These are phyloP conservation scores for Rhamphomyia laevipes DNA, from an alignment of 2,888 invertebrate species.

Conservation along the genomic window DNA sequence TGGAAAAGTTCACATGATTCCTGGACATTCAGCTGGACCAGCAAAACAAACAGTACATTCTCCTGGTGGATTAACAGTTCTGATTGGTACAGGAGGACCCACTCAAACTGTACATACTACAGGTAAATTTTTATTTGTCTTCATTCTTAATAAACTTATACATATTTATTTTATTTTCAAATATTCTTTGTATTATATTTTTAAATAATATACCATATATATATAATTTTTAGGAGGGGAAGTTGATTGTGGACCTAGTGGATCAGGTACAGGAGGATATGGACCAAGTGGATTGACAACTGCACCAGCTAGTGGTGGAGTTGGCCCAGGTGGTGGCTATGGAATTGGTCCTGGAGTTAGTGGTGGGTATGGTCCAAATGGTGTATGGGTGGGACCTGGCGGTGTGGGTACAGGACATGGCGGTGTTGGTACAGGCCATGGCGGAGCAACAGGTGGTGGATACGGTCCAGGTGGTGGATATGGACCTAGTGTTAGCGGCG, in stretches of 20 bases:
- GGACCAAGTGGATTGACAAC: conserved; percentile 3
- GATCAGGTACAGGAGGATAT: neutral
- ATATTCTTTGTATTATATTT: no score
- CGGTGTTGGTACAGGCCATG: neutral
- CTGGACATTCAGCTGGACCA: conserved; percentile 9
- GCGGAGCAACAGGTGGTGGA: conserved; percentile 1
- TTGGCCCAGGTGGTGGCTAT: conserved; percentile 3
- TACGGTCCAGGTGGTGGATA: conserved; percentile 3
- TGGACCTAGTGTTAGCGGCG: neutral
- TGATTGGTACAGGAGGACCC: conserved; percentile 17
- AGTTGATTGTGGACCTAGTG: neutral
- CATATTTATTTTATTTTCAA: no score
- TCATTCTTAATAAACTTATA: no score
- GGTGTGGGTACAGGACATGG: neutral
- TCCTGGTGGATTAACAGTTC: conserved; percentile 13
- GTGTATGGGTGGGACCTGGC: no score
- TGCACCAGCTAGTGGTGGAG: conserved; percentile 1
- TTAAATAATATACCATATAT: neutral
- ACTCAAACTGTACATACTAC: conserved; percentile 13
- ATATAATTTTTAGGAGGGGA: conserved; percentile 1
- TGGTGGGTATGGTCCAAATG: neutral
- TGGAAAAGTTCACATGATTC: conserved; percentile 11
- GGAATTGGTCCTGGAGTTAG: conserved; percentile 4
- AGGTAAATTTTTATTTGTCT: no score
- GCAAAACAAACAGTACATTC: conserved; percentile 15